A percentile compares a stretch with the other conserved stretches of the same genome.
phyloP scores from a whole-genome alignment of 1,140 invertebrate species.

The Atta cephalotes region DNA sequence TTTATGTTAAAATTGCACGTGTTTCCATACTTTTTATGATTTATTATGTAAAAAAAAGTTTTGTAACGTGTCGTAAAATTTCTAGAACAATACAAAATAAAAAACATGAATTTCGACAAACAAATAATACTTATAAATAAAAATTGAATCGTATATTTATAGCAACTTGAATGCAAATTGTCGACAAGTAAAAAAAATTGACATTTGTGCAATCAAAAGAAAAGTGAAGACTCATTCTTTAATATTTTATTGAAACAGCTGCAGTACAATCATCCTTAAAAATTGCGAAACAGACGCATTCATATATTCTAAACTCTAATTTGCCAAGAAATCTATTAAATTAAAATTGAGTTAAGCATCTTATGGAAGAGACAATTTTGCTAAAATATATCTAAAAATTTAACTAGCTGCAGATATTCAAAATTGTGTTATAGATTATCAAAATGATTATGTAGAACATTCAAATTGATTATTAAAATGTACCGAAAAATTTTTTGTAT shows the following conservation, averaged over 20 bases:
- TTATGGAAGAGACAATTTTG: too few relatives aligned
- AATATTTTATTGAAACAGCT: background rate
- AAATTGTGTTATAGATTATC: too few relatives aligned
- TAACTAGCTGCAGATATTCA: too few relatives aligned
- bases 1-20: too few relatives aligned
- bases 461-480: too few relatives aligned
- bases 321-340: constrained; percentile 1
- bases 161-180: background rate
- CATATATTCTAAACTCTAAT: background rate
- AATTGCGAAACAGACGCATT: background rate
- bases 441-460: too few relatives aligned
- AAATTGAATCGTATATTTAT: background rate
- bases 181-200: background rate
- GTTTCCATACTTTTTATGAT: too few relatives aligned
- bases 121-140: background rate
- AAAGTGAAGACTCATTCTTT: background rate
- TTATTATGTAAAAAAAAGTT: background rate
- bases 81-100: background rate
- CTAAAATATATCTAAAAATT: too few relatives aligned
- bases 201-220: background rate
- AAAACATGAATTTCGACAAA: background rate
- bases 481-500: too few relatives aligned
- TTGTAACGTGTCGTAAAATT: background rate
- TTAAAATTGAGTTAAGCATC: background rate
- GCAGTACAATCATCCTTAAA: background rate